Evolutionary conservation across 2,888 invertebrate species (phyloP).

Genomic region (Thecophora atra): DNA sequence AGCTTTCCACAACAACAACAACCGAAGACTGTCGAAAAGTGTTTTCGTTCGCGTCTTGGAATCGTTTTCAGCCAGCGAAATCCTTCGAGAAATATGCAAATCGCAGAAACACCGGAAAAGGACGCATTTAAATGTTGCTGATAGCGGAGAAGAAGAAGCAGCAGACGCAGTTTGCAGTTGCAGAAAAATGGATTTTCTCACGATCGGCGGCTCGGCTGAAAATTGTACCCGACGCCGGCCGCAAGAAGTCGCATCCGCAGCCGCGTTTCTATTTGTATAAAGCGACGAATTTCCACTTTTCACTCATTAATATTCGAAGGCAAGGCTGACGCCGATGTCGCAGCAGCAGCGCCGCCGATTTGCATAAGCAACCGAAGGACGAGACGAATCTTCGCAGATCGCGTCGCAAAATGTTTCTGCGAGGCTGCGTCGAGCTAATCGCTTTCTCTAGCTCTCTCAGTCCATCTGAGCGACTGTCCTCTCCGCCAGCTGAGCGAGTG

Average conservation of each 20-base stretch:
- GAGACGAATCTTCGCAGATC: neutral
- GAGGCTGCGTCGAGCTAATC: no score
- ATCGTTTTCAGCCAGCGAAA: neutral
- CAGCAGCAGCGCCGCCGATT: neutral
- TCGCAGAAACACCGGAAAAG: conserved; percentile 14
- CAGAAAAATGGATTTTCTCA: conserved; percentile 41
- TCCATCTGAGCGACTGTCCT: neutral
- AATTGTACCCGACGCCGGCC: conserved; percentile 30
- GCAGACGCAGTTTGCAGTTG: no score
- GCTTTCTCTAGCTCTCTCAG: no score
- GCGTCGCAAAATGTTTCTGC: neutral
- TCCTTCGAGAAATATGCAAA: conserved; percentile 41
- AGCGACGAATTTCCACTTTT: conserved; percentile 17
- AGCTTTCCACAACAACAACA: neutral
- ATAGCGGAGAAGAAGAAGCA: neutral
- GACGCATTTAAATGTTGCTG: neutral
- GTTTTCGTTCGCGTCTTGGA: neutral
- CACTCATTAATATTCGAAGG: conserved; percentile 26
- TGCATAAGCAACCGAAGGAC: no score
- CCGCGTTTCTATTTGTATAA: conserved; percentile 31
- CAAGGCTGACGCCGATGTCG: neutral
- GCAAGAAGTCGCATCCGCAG: conserved; percentile 35
- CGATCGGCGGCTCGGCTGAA: conserved; percentile 23
- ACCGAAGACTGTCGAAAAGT: neutral
- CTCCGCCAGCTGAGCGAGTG: no score